A percentile compares a stretch with the other conserved stretches of the same genome.
Conservation (phyloP, 2,113 vertebrate genomes). For the Anseranas semipalmata region DNA sequence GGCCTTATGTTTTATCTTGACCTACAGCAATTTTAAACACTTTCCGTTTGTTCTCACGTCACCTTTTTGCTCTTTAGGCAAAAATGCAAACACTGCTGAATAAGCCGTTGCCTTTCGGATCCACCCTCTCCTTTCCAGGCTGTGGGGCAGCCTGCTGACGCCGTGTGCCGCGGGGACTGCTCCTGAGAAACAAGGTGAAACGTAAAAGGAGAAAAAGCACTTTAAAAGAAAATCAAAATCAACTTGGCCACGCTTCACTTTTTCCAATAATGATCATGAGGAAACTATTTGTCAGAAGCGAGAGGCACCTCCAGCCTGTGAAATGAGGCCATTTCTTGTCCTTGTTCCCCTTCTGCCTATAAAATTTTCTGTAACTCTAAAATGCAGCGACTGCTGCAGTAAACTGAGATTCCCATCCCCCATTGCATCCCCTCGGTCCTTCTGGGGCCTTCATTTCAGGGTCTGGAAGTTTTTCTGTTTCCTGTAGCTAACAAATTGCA, state of each 20-base stretch:
- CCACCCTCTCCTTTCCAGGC: rapidly evolving
- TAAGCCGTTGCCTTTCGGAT: too few species aligned
- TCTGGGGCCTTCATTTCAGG: not conserved
- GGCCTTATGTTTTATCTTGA: too few species aligned
- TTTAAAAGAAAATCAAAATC: not conserved
- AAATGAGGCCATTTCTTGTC: not conserved
- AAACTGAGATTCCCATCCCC: not conserved
- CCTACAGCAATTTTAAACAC: not conserved
- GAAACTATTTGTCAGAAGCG: not conserved
- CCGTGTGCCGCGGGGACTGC: rapidly evolving
- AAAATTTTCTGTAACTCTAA: not conserved
- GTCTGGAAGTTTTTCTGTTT: constrained; percentile 19
- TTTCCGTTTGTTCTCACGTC: not conserved
- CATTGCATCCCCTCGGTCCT: not conserved
- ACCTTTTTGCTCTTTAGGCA: not conserved
- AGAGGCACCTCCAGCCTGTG: not conserved
- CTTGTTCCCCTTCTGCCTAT: not conserved
- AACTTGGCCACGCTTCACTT: not conserved
- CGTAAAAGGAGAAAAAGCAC: not conserved
- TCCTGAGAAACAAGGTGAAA: not conserved
- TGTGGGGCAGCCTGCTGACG: not conserved
- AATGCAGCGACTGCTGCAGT: not conserved
- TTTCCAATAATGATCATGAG: not conserved
- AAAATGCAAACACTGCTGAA: not conserved
- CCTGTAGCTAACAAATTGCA: constrained; percentile 44